Evolutionary conservation across 1,140 invertebrate species (phyloP), one percentile per base, ranked within the genome.

Genomic region (Gryon sp.): DNA sequence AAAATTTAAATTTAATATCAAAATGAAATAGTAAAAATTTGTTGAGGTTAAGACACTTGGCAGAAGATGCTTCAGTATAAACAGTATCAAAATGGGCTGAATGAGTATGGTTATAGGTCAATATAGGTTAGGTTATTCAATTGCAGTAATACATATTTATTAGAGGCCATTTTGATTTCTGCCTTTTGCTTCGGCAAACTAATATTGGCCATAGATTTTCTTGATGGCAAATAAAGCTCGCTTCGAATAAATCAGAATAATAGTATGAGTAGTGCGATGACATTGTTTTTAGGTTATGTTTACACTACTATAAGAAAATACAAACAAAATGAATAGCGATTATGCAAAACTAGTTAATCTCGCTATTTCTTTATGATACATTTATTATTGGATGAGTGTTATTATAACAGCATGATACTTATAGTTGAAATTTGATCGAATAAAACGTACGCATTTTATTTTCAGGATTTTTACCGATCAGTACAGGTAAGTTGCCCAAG

Each of bases 401-500:
- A 73, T 15, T 84, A 78, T 82, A 84, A 82, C 72, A 79, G 84
- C 84, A 86, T 85, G 84, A 36, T 19, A 72, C 41, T n/a, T 41
- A 19, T 81, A 81, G 82, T 79, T 82, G 68, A 79, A 79, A 80
- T 46, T 80, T 80, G 81, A 66, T 83, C 70, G 78, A 87, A 86
- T 87, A 86, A 87, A 84, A 62, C 79, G 43, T 26, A 19, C 52
- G 79, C 80, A 81, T 88, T 77, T 88, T 84, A 83, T 86, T 88
- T 88, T 87, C 85, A 87, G 86, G 86, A 86, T 87, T 82, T 87
- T 87, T 85, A 85, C 85, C 81, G 86, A 87, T 84, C 85, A 86
- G 70, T 87, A 86, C 84, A 86, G 85, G 86, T 87, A 87, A 87
- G 86, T 87, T 60, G 79, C 63, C 82, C 76, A 78, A 34, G 22